A percentile compares a stretch with the other conserved stretches of the same genome.
These are phyloP conservation scores for Ondatra zibethicus DNA, from an alignment of 2,113 vertebrate species.

Conservation along the genomic window DNA sequence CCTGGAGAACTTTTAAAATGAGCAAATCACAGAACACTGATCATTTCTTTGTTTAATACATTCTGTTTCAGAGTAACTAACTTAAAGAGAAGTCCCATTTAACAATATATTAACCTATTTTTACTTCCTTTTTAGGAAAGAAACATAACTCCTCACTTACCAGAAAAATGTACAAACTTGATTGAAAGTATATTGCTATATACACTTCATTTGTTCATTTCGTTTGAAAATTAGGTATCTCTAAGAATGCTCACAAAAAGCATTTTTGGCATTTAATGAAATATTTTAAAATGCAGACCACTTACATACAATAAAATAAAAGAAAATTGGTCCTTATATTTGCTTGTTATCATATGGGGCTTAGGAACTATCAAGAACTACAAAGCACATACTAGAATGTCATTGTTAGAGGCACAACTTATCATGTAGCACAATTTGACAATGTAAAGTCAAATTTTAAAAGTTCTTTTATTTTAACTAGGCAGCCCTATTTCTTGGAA, in stretches of 20 bases:
- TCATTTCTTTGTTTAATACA: neutral
- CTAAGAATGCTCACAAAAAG: slow-evolving; percentile 11
- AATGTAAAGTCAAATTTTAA: slow-evolving; percentile 19
- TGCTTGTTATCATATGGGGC: neutral
- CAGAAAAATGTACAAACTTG: neutral
- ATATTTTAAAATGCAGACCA: neutral
- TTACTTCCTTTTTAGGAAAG: slow-evolving; percentile 10
- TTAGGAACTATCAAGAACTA: neutral
- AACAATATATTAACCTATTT: slow-evolving; percentile 6
- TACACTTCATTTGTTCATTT: neutral
- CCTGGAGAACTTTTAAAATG: neutral
- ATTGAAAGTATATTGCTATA: neutral
- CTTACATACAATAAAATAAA: neutral
- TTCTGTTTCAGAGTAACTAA: neutral
- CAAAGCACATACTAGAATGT: neutral
- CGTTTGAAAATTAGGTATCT: slow-evolving; percentile 14
- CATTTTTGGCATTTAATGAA: neutral
- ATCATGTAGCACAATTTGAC: neutral
- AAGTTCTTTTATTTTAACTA: neutral
- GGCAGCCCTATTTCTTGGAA: neutral
- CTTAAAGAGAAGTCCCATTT: neutral
- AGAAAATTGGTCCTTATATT: neutral
- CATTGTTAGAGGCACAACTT: neutral
- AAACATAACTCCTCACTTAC: neutral
- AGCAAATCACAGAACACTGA: neutral